These are phyloP conservation scores for Tapirus terrestris DNA, from an alignment of 2,113 vertebrate species.

Conservation along the genomic window DNA sequence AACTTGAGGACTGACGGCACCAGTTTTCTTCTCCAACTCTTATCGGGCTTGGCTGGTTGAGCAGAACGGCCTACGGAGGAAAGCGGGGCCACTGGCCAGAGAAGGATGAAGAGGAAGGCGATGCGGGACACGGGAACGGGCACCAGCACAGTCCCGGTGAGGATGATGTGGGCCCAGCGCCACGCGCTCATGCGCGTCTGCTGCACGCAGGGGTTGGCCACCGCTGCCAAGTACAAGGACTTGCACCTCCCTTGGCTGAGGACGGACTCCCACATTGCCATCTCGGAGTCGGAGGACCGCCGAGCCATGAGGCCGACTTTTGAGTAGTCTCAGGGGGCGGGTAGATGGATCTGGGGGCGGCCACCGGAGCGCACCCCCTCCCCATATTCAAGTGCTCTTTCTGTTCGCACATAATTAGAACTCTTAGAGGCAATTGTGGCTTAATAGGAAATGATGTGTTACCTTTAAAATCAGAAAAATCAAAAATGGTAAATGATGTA, in stretches of 20 bases:
- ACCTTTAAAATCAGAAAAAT: conserved; percentile 50
- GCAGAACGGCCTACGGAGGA: conserved; percentile 83
- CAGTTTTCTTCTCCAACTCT: conserved; percentile 91
- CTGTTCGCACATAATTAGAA: background rate
- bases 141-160: conserved; percentile 90
- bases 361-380: background rate
- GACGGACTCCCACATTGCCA: rapidly evolving
- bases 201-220: conserved; percentile 30
- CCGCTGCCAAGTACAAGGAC: rapidly evolving
- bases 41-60: conserved; percentile 85
- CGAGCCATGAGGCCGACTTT: background rate
- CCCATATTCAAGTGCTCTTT: background rate
- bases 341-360: background rate
- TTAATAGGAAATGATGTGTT: conserved; percentile 34
- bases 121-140: conserved; percentile 86
- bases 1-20: conserved; percentile 82
- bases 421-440: background rate
- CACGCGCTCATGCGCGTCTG: background rate
- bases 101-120: conserved; percentile 86
- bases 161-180: conserved; percentile 45
- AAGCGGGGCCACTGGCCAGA: conserved; percentile 88
- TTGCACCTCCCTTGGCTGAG: rapidly evolving
- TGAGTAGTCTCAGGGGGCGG: rapidly evolving
- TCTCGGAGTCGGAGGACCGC: rapidly evolving
- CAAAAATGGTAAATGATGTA: background rate